These are phyloP conservation scores for Zosterops hypoxanthus DNA, from an alignment of 2,113 vertebrate genomes.

Conservation along the genomic window DNA sequence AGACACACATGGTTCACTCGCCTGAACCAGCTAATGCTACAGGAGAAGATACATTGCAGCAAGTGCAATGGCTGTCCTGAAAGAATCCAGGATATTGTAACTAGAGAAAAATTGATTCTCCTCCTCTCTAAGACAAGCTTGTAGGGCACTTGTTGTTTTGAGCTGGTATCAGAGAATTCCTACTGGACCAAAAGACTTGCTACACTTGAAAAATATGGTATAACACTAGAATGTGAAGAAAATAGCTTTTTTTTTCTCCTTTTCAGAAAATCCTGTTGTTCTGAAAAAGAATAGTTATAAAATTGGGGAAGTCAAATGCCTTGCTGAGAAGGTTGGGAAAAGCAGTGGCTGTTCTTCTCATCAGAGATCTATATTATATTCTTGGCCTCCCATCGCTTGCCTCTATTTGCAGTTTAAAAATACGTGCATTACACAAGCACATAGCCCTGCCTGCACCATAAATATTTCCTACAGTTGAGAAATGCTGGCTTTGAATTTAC, in stretches of 20 bases:
- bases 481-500: neutral
- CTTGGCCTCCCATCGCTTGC: neutral
- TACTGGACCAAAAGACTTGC: neutral
- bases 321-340: neutral
- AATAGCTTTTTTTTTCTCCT: neutral
- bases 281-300: neutral
- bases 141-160: neutral
- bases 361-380: neutral
- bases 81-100: constrained; percentile 24
- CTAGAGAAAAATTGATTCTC: constrained; percentile 6
- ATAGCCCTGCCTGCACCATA: neutral
- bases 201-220: neutral
- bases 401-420: neutral
- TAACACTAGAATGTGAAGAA: neutral
- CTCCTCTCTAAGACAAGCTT: neutral
- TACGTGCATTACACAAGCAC: neutral
- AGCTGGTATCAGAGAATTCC: neutral
- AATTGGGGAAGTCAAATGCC: neutral
- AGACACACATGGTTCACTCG: neutral
- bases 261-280: neutral
- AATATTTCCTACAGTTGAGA: neutral
- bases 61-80: neutral
- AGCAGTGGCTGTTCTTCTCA: neutral
- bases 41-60: neutral
- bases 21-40: neutral